A percentile compares a stretch with the other conserved stretches of the same genome.
These are phyloP conservation scores for Perca flavescens DNA, from an alignment of 2,113 vertebrate genomes.

Conservation along the genomic window DNA sequence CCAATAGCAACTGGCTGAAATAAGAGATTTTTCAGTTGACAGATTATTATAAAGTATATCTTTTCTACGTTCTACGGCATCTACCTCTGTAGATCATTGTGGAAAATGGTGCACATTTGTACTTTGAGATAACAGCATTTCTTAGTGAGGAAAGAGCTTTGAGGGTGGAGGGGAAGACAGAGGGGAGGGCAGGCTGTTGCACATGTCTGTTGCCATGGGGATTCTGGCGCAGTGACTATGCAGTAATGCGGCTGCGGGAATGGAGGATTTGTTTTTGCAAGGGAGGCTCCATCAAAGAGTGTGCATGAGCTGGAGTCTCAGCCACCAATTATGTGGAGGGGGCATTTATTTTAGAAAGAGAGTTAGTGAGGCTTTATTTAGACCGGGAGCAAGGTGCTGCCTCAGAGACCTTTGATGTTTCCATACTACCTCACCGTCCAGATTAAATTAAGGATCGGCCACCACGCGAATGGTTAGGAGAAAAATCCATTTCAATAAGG, in stretches of 20 bases:
- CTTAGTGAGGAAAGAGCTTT: constrained; percentile 43
- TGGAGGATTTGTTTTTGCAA: constrained; percentile 77
- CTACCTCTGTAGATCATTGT: constrained; percentile 68
- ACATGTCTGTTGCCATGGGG: constrained; percentile 86
- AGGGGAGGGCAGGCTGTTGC: constrained; percentile 73
- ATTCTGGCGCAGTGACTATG: constrained; percentile 83
- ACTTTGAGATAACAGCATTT: constrained; percentile 58
- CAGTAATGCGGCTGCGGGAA: constrained; percentile 78
- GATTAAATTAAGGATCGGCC: constrained; percentile 76
- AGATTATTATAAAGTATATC: constrained; percentile 76
- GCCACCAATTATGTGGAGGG: constrained; percentile 72
- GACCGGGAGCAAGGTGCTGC: constrained; percentile 64
- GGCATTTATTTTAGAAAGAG: constrained; percentile 71
- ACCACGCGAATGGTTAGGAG: constrained; percentile 60
- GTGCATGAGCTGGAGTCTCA: constrained; percentile 69
- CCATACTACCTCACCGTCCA: constrained; percentile 65
- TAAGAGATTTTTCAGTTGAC: constrained; percentile 70
- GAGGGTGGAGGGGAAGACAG: constrained; percentile 19
- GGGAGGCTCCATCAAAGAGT: constrained; percentile 47
- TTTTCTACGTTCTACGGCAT: constrained; percentile 60
- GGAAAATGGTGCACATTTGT: constrained; percentile 70
- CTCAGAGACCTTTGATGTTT: constrained; percentile 72
- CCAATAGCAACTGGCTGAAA: constrained; percentile 80
- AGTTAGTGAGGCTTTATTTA: constrained; percentile 61
- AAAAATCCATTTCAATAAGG: constrained; percentile 82